These are phyloP conservation scores for Camponotus fellah DNA, from an alignment of 2,888 invertebrate species.

Conservation along the genomic window DNA sequence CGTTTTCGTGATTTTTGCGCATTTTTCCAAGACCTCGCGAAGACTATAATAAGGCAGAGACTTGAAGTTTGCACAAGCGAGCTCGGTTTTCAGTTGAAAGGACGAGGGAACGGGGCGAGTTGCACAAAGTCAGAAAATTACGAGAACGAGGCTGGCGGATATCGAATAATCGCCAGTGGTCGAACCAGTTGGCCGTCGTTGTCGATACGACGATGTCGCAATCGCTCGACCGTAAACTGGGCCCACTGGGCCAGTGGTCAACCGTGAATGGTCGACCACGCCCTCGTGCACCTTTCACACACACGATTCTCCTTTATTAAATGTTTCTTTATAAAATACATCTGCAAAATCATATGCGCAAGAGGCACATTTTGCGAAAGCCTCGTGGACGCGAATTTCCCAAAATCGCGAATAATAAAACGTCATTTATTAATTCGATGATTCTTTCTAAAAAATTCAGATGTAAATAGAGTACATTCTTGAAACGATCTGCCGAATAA, in stretches of 20 bases:
- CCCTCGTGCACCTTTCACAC: conserved; percentile 77
- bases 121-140: conserved; percentile 52
- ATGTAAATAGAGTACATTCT: background rate
- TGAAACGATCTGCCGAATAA: background rate
- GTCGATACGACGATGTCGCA: conserved; percentile 70
- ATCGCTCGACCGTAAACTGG: conserved; percentile 72
- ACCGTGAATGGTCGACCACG: conserved; percentile 76
- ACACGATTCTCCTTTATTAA: conserved; percentile 73
- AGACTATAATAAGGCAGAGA: background rate
- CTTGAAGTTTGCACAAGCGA: background rate
- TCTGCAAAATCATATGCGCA: conserved; percentile 1
- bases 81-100: background rate
- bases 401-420: background rate
- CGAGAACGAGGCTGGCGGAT: conserved; percentile 54
- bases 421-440: background rate
- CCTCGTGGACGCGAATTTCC: background rate
- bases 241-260: conserved; percentile 75
- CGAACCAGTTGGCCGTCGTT: conserved; percentile 62
- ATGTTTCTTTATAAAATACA: conserved; percentile 29
- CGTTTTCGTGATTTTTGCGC: background rate
- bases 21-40: background rate
- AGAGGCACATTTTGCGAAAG: background rate
- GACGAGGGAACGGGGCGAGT: conserved; percentile 9
- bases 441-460: background rate
- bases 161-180: conserved; percentile 61